These are phyloP conservation scores for Cylas formicarius DNA, from an alignment of 1,140 invertebrate genomes.

Conservation along the genomic window DNA sequence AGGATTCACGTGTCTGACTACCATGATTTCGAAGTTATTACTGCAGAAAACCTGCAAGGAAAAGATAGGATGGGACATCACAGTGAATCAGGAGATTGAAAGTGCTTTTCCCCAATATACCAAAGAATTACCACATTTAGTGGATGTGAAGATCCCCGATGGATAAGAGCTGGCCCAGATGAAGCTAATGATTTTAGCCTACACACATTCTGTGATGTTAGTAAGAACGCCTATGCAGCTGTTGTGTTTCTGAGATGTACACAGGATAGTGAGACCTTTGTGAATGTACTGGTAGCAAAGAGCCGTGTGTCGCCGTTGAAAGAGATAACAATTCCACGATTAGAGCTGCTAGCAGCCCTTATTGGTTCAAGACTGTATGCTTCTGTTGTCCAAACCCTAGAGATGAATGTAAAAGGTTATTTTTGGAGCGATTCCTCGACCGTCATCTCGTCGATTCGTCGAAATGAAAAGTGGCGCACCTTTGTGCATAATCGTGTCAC, in stretches of 20 bases:
- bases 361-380: conserved; percentile 11
- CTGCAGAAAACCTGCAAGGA: too few species aligned
- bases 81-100: too few species aligned
- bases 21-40: too few species aligned
- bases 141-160: too few species aligned
- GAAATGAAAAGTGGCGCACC: conserved; percentile 22
- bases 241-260: conserved; percentile 14
- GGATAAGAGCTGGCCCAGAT: neutral
- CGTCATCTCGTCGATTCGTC: conserved; percentile 28
- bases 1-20: too few species aligned
- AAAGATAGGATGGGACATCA: too few species aligned
- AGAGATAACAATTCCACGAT: conserved; percentile 20
- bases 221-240: conserved; percentile 6
- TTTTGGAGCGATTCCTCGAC: conserved; percentile 29
- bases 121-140: too few species aligned
- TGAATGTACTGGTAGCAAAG: conserved; percentile 16
- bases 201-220: conserved; percentile 17
- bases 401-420: conserved; percentile 8
- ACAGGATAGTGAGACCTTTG: neutral
- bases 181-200: conserved; percentile 8
- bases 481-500: conserved; percentile 35
- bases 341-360: conserved; percentile 19
- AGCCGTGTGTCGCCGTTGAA: conserved; percentile 25
- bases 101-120: too few species aligned
- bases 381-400: conserved; percentile 10